Conservation (phyloP, 2,797 vertebrate genomes). For the Sitta carolinensis region DNA sequence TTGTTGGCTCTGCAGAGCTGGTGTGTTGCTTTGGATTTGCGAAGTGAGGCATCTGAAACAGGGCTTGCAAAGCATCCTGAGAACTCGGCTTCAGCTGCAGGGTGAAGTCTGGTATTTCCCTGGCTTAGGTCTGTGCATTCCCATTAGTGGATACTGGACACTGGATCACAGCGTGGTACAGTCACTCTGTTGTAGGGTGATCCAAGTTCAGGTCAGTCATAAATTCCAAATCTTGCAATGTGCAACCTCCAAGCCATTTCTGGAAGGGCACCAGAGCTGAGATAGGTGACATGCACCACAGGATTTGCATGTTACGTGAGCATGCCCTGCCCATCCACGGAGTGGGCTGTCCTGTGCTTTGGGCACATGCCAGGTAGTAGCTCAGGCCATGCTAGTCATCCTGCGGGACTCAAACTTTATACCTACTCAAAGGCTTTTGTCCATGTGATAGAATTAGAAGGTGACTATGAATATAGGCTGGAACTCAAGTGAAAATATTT, state of each 20-base stretch:
- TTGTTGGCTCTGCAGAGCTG: not conserved
- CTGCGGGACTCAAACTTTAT: not conserved
- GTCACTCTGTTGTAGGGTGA: not conserved
- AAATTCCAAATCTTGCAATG: not conserved
- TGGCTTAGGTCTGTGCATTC: not conserved
- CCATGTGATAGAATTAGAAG: not conserved
- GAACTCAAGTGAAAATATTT: not conserved
- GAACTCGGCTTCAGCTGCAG: not conserved
- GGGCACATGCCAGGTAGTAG: not conserved
- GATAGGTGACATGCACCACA: fast-evolving
- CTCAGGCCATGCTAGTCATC: not conserved
- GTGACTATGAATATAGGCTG: not conserved
- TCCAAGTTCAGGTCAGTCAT: not conserved
- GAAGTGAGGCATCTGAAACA: not conserved
- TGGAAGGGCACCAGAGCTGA: not conserved
- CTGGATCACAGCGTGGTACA: not conserved
- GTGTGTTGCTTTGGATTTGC: not conserved
- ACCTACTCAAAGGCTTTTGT: not conserved
- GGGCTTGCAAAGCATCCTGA: not conserved
- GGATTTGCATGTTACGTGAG: not conserved
- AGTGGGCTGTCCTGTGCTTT: not conserved
- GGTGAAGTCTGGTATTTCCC: not conserved
- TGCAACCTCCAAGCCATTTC: not conserved
- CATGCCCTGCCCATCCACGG: not conserved
- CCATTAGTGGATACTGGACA: not conserved